A percentile compares a stretch with the other conserved stretches of the same genome.
Conservation (phyloP, 2,888 invertebrate species). For the Platycheirus albimanus region DNA sequence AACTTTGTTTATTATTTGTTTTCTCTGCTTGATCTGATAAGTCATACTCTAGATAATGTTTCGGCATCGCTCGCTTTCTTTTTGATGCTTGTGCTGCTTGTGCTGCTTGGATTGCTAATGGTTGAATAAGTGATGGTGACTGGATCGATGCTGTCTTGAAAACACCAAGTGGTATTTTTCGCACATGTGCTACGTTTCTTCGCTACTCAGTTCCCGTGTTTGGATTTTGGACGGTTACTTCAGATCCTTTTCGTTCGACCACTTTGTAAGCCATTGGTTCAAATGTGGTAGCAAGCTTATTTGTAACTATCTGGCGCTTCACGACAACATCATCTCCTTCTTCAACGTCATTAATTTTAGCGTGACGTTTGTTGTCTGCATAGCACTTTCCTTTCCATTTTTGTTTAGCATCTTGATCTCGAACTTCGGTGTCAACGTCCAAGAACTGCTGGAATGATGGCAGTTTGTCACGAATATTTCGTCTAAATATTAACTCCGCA, state of each 20-base stretch:
- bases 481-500: neutral
- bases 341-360: conserved; percentile 2
- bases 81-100: no score
- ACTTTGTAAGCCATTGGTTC: no score
- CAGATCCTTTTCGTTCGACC: neutral
- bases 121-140: neutral
- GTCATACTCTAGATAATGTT: no score
- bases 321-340: conserved; percentile 14
- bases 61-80: no score
- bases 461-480: conserved; percentile 56
- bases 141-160: neutral
- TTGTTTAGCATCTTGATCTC: conserved; percentile 1
- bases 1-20: no score
- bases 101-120: neutral
- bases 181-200: neutral
- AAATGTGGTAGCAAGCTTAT: no score
- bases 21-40: no score
- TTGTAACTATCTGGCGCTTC: neutral
- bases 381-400: conserved; percentile 31
- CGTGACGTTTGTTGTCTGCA: conserved; percentile 30
- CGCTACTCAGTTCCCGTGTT: conserved; percentile 5
- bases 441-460: conserved; percentile 34
- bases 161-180: neutral
- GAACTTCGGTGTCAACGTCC: conserved; percentile 12
- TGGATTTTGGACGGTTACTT: conserved; percentile 1